Evolutionary conservation across 2,888 invertebrate genomes (phyloP).

Genomic region (Rutpela maculata): DNA sequence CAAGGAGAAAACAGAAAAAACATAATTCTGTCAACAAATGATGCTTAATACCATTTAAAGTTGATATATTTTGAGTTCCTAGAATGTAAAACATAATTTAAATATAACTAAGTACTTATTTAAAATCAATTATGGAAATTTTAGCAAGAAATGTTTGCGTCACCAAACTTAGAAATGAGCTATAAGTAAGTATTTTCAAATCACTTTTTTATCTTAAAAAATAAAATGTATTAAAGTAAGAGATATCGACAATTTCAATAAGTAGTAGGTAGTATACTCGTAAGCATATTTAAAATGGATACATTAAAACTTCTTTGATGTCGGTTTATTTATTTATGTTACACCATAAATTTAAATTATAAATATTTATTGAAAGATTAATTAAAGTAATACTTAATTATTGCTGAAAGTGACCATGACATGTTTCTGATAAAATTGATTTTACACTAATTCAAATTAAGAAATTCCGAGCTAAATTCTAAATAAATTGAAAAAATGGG

Average conservation of each 20-base stretch:
- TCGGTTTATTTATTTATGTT: background rate
- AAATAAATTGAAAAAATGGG: background rate
- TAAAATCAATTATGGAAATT: background rate
- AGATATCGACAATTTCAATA: background rate
- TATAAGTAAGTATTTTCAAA: background rate
- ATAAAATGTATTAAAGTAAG: background rate
- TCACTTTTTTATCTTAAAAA: background rate
- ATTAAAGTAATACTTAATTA: background rate
- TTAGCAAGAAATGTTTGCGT: background rate
- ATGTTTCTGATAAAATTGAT: constrained; percentile 7
- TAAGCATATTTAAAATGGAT: background rate
- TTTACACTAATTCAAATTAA: background rate
- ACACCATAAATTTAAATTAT: background rate
- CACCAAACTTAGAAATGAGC: background rate
- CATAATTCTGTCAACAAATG: background rate
- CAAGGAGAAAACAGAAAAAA: background rate
- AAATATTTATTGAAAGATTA: constrained; percentile 4
- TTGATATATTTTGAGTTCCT: background rate
- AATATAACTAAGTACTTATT: background rate
- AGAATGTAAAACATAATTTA: background rate
- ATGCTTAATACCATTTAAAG: background rate
- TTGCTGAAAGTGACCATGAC: constrained; percentile 1
- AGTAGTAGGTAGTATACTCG: background rate
- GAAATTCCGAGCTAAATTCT: background rate
- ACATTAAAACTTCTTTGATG: background rate